These are phyloP conservation scores for Sminthurides bifidus DNA, from an alignment of 1,140 invertebrate genomes.

Conservation along the genomic window DNA sequence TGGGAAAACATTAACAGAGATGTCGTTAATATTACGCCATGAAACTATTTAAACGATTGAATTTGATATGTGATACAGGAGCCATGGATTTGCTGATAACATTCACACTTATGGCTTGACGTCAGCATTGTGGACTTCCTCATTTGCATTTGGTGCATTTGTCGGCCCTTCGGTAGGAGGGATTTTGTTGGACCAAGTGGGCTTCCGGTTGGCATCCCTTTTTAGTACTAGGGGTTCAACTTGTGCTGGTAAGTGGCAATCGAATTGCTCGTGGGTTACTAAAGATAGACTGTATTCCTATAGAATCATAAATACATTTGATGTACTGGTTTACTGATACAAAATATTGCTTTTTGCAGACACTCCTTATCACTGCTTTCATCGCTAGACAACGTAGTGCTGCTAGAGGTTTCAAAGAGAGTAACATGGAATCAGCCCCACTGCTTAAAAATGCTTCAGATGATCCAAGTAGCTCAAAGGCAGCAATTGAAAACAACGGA, in stretches of 20 bases:
- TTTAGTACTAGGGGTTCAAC: neutral
- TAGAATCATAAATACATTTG: too few species aligned
- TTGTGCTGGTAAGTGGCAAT: neutral
- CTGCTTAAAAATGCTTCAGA: neutral
- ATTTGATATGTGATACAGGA: neutral
- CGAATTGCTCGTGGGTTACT: neutral
- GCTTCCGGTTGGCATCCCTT: constrained; percentile 41
- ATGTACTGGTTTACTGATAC: too few species aligned
- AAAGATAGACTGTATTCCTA: too few species aligned
- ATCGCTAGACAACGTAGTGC: neutral
- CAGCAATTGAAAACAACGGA: neutral
- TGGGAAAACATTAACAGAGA: too few species aligned
- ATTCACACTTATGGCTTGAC: constrained; percentile 70
- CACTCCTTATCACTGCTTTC: neutral
- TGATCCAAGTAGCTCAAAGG: neutral
- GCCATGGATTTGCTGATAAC: constrained; percentile 36
- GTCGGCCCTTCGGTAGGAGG: constrained; percentile 65
- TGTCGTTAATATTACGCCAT: too few species aligned
- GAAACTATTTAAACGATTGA: too few species aligned
- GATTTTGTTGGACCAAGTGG: constrained; percentile 57
- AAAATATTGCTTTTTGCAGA: neutral
- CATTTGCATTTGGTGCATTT: constrained; percentile 65
- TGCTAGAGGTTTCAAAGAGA: neutral
- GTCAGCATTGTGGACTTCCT: constrained; percentile 72
- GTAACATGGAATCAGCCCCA: neutral